phyloP scores from a whole-genome alignment of 2,797 vertebrate genomes.

The Clarias platycephalus region DNA sequence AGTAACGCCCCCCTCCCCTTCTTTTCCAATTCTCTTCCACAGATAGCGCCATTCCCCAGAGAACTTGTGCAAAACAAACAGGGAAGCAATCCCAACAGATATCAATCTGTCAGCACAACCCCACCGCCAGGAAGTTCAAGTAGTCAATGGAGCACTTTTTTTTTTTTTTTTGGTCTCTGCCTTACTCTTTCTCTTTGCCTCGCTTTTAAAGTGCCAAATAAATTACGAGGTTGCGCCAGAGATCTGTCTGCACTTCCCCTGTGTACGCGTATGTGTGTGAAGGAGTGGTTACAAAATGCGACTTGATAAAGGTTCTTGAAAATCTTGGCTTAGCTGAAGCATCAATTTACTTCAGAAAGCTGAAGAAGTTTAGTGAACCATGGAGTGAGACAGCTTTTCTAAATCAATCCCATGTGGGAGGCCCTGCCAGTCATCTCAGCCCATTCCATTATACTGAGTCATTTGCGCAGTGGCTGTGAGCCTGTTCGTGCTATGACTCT shows the following conservation, averaged over 20 bases:
- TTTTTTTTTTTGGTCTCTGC: slow-evolving; percentile 36
- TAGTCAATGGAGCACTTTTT: slow-evolving; percentile 73
- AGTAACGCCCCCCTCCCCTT: slow-evolving; percentile 51
- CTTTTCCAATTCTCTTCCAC: slow-evolving; percentile 39
- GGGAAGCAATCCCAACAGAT: slow-evolving; percentile 79
- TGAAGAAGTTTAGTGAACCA: slow-evolving; percentile 33
- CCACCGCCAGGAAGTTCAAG: slow-evolving; percentile 89
- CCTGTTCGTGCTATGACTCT: slow-evolving; percentile 66
- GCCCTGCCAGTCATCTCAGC: slow-evolving; percentile 75
- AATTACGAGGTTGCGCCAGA: slow-evolving; percentile 61
- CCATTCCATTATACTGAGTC: slow-evolving; percentile 60
- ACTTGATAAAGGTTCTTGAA: slow-evolving; percentile 50
- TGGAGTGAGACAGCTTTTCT: slow-evolving; percentile 32
- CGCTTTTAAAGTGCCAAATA: slow-evolving; percentile 73
- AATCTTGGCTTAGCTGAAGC: slow-evolving; percentile 30
- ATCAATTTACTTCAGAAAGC: slow-evolving; percentile 21
- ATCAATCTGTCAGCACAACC: slow-evolving; percentile 86
- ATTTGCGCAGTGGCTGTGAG: slow-evolving; percentile 48
- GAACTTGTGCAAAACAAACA: slow-evolving; percentile 83
- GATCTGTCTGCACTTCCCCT: slow-evolving; percentile 45
- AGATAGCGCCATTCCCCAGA: slow-evolving; percentile 56
- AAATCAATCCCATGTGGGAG: slow-evolving; percentile 73
- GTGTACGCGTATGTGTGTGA: slow-evolving; percentile 9
- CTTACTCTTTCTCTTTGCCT: slow-evolving; percentile 53
- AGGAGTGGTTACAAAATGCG: slow-evolving; percentile 32